Evolutionary conservation across 2,888 invertebrate species (phyloP), one percentile per base, ranked within the genome.

Genomic region (Serrognathus titanus): DNA sequence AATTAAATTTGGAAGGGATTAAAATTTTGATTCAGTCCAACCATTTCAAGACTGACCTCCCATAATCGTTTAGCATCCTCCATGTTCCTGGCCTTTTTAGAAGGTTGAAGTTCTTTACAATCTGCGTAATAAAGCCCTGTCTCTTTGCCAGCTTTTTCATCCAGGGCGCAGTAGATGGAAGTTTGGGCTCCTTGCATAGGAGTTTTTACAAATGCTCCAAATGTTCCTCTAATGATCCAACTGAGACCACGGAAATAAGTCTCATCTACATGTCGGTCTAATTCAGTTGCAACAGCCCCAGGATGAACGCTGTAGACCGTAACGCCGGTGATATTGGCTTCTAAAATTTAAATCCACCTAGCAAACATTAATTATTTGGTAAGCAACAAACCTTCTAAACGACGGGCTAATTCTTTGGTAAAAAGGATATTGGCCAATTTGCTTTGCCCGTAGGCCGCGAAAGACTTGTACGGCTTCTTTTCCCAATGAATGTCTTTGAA

Each of bases 351-450:
- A 39, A 36, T 31, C 24, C 24, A 31, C 7, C 24, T 16, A 31
- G 24, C 24, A 39, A 38, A 45, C n/a, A 53, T 12, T 11, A 43
- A 40, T 55, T 45, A 51, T 51, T 48, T 38, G 12, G 3, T 35
- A 7, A n/a, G 9, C 11, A 16, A n/a, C 10, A 45, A 51, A 74
- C 75, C 73, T 62, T 67, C 58, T 9, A 77, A 58, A 70, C 83
- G 80, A 55, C 80, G 79, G 0, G 85, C 82, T 35, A 93, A 77
- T 71, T 88, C 87, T 63, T 78, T 83, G 0, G 88, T 83, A 69
- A 92, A 92, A 41, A 93, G 71, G 41, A 92, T 74, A 71, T 92
- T 92, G 0, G 91, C 90, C 51, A 90, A 74, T 80, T 93, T 92
- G 72, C 91, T 92, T 71, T 88, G 88, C 24, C 79, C 77, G 69